Evolutionary conservation across 2,797 vertebrate species (phyloP), one percentile per base, ranked within the genome.

Genomic region (Cirrhinus mrigala): DNA sequence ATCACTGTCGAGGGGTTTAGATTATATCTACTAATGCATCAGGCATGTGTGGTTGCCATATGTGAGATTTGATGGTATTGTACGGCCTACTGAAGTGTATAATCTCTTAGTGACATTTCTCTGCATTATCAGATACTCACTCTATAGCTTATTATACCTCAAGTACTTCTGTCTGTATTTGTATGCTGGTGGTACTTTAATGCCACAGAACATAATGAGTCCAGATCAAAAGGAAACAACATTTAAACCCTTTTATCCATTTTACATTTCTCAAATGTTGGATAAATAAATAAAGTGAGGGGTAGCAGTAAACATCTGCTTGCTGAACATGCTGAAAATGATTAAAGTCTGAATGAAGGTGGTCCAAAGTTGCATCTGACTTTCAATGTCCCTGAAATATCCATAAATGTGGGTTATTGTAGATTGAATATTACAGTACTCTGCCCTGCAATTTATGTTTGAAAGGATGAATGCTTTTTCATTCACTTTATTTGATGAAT

Each of bases 381-480:
- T 29, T 44, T 82, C 54, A 46, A 46, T 60, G 33, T 60, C 16
- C 8, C 10, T 4, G 37, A 40, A 60, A 78, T 44, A 60, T 60
- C 10, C 77, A 79, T 79, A 24, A 79, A 60, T 46, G 56, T 48
- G 58, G 40, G 24, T 58, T 44, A 48, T 48, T 48, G 16, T 60
- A 33, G 40, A 60, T n/a, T 73, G 33, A 60, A 46, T 9, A 60
- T 82, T 44, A 82, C n/a, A 79, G 77, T 64, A 40, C 15, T 29
- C 40, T 79, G 9, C 77, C 33, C 24, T 78, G 54, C 54, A 78
- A 78, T 60, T 60, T 78, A 58, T 78, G 54, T 60, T 78, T 60
- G 75, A 78, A 60, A 78, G 14, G 75, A 78, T 60, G 37, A 78
- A 78, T 58, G 75, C 54, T 78, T 79, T 60, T 79, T 5, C 58